A percentile compares a stretch with the other conserved stretches of the same genome.
Conservation (phyloP, 2,113 vertebrate genomes). For the Cheilinus undulatus region DNA sequence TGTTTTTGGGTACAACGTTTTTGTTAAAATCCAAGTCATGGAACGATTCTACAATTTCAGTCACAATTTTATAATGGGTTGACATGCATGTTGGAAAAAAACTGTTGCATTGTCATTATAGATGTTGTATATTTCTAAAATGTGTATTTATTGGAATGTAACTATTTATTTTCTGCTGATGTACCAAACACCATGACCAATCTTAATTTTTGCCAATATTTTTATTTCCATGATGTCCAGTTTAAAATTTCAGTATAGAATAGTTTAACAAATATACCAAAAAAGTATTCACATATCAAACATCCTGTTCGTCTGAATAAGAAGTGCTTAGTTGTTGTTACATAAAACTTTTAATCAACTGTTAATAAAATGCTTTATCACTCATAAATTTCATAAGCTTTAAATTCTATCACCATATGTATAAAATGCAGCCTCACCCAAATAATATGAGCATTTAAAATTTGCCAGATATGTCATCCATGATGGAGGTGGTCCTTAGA, state of each 20-base stretch:
- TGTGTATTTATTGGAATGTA: background rate
- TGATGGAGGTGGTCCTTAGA: too few relatives aligned
- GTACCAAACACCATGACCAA: background rate
- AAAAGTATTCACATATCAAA: conserved; percentile 5
- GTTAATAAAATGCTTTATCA: too few relatives aligned
- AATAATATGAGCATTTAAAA: too few relatives aligned
- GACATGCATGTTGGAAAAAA: background rate
- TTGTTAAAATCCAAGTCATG: background rate
- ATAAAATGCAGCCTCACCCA: too few relatives aligned
- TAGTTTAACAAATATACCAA: background rate
- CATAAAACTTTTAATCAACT: background rate
- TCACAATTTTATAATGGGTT: background rate
- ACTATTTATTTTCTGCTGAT: background rate
- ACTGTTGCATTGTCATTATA: too few relatives aligned
- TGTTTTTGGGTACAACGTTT: background rate
- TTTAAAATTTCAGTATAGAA: background rate
- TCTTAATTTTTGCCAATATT: background rate
- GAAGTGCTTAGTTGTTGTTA: background rate
- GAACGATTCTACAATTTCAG: background rate
- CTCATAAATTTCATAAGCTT: too few relatives aligned
- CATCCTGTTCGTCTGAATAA: background rate
- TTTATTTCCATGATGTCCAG: background rate
- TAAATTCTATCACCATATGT: too few relatives aligned
- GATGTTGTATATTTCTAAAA: background rate
- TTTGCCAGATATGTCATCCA: too few relatives aligned